Conservation (phyloP, 2,888 invertebrate species). For the Alsophila aescularia region DNA sequence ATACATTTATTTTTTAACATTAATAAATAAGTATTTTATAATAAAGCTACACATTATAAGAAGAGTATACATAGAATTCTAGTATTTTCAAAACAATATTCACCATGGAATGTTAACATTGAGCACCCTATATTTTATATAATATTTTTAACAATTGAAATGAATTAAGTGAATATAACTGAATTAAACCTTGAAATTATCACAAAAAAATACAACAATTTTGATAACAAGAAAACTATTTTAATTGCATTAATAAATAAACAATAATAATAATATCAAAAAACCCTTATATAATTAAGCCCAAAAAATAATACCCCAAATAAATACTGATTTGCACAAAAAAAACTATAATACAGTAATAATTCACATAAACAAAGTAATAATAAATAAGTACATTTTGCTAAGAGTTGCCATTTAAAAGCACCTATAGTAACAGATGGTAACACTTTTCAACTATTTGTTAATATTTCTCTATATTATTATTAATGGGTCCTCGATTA, state of each 20-base stretch:
- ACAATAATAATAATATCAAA: not conserved
- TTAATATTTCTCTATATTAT: slow-evolving; percentile 25
- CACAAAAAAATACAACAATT: not conserved
- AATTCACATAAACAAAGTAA: not conserved
- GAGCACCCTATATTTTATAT: slow-evolving; percentile 36
- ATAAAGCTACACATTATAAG: slow-evolving; percentile 18
- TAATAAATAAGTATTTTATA: slow-evolving; percentile 14
- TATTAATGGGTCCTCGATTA: slow-evolving; percentile 35
- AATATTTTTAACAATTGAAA: slow-evolving; percentile 6
- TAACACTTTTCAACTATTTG: slow-evolving; percentile 41
- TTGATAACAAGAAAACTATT: not conserved
- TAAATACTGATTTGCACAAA: slow-evolving; percentile 29
- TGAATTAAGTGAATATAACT: not conserved
- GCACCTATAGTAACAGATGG: slow-evolving; percentile 46
- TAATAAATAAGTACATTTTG: slow-evolving; percentile 17
- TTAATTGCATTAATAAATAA: not conserved
- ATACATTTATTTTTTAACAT: slow-evolving; percentile 12
- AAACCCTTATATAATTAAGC: slow-evolving; percentile 32
- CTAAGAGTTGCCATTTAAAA: slow-evolving; percentile 34
- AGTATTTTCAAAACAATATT: slow-evolving; percentile 13
- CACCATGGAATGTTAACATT: slow-evolving; percentile 27
- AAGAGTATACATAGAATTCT: slow-evolving; percentile 16
- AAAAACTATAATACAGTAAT: slow-evolving; percentile 3
- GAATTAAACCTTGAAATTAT: slow-evolving; percentile 2
- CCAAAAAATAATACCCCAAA: slow-evolving; percentile 30